Evolutionary conservation across 2,797 vertebrate species (phyloP), one percentile per base, ranked within the genome.

Genomic region (Emydoidea blandingii): DNA sequence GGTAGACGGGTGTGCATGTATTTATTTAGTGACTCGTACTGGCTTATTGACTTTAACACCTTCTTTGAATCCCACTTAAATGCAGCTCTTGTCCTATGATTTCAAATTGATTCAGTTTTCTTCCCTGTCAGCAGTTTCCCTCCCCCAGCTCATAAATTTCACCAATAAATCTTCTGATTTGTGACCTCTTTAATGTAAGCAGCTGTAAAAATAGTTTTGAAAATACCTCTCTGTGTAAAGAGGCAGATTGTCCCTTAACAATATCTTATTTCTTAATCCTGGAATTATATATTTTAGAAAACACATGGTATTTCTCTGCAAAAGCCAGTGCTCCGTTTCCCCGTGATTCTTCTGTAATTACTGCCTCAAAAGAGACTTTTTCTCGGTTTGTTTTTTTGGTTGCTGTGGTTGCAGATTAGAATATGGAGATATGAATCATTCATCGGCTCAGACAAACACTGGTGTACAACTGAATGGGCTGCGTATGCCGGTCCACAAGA

Each of bases 311-410:
- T 81, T 79, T 92, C 92, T 86, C 88, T 93, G 83, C 83, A 91
- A 11, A 72, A 72, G 59, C 93, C 92, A 16, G 93, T 97, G 96
- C 96, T 95, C 93, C 87, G 92, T 97, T 95, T 96, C 95, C 74
- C 91, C 86, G 86, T 94, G 91, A 93, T 94, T 79, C 94, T 87
- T 96, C 59, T 95, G 94, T 91, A 92, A 93, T 90, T 92, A 83
- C 86, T 95, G 94, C 93, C 87, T 95, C 91, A 92, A 96, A 72
- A 34, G 86, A 91, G 94, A 94, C 95, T 86, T 44, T 0, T 21
- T 72, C 11, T 41, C 34, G 37, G 34, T 68, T 68, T 68, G n/a
- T 9, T 37, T 68, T 23, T 37, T 68, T 68, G 65, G 65, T 41
- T 72, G 37, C 68, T 37, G n/a, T 72, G 37, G 68, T 72, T 72